Evolutionary conservation across 2,888 invertebrate genomes (phyloP).

Genomic region (Hetaerina titia): DNA sequence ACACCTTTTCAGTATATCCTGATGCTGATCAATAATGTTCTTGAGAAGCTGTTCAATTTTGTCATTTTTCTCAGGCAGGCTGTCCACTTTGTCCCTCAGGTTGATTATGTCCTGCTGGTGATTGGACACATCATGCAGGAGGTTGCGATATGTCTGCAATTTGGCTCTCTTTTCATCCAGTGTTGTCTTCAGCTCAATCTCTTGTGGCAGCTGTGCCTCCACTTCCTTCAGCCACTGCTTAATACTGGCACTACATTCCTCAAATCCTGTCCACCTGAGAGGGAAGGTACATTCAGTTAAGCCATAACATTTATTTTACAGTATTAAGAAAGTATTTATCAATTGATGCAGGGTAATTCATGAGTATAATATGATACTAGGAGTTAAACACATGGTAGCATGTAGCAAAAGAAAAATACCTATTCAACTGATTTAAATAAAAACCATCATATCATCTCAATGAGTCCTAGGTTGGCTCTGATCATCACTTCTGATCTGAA

Average conservation of each 20-base stretch:
- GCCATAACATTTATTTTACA: too few relatives aligned
- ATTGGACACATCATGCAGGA: conserved; percentile 89
- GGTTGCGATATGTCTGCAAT: conserved; percentile 88
- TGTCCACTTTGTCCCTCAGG: conserved; percentile 88
- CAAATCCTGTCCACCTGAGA: conserved; percentile 91
- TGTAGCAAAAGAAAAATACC: too few relatives aligned
- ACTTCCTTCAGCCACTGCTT: conserved; percentile 88
- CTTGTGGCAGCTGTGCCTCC: conserved; percentile 87
- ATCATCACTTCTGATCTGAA: too few relatives aligned
- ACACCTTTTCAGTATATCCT: conserved; percentile 84
- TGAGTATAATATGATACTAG: too few relatives aligned
- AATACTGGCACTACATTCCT: conserved; percentile 89
- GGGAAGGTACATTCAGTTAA: not conserved
- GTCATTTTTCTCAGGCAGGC: conserved; percentile 88
- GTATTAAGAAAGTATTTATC: too few relatives aligned
- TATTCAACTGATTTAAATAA: too few relatives aligned
- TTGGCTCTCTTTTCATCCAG: conserved; percentile 95
- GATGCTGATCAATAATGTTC: conserved; percentile 86
- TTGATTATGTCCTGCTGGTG: conserved; percentile 92
- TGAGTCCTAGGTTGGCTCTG: too few relatives aligned
- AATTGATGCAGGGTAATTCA: too few relatives aligned
- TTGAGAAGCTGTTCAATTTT: conserved; percentile 86
- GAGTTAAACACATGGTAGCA: too few relatives aligned
- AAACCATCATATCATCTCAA: too few relatives aligned
- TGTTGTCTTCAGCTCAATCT: conserved; percentile 90